Conservation (phyloP, 1,140 invertebrate species). For the Drosophila pandora region DNA sequence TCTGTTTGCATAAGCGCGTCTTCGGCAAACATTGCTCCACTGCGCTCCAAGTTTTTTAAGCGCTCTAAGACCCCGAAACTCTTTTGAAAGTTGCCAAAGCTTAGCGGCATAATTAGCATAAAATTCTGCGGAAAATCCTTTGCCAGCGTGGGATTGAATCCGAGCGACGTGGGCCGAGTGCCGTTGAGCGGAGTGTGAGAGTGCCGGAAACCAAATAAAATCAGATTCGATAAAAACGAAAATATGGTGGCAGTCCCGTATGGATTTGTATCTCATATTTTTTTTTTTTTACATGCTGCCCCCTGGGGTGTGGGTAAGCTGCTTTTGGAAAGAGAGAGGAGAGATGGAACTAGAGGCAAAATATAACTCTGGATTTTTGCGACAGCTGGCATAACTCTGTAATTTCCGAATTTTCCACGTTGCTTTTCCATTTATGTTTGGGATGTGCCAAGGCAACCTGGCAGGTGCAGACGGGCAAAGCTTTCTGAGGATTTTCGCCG, state of each 20-base stretch:
- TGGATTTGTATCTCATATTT: constrained; percentile 28
- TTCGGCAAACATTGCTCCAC: constrained; percentile 48
- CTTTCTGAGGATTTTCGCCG: constrained; percentile 69
- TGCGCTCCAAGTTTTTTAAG: constrained; percentile 49
- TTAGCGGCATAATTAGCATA: constrained; percentile 75
- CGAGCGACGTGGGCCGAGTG: neutral
- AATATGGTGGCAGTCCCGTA: constrained; percentile 22
- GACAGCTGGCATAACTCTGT: constrained; percentile 76
- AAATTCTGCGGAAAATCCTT: constrained; percentile 66
- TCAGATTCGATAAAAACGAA: constrained; percentile 42
- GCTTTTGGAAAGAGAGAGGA: constrained; percentile 15
- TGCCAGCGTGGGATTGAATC: constrained; percentile 17
- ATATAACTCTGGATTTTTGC: constrained; percentile 46
- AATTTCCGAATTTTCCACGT: constrained; percentile 69
- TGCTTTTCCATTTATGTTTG: constrained; percentile 33
- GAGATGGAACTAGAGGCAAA: too few relatives aligned
- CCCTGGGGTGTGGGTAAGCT: constrained; percentile 14
- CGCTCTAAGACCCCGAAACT: constrained; percentile 53
- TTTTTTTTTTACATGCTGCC: constrained; percentile 7
- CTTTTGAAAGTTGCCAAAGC: constrained; percentile 69
- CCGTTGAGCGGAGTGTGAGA: neutral
- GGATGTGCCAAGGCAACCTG: constrained; percentile 31
- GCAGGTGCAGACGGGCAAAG: constrained; percentile 68
- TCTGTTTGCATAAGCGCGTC: constrained; percentile 55
- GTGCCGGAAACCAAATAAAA: constrained; percentile 38